phyloP scores from a whole-genome alignment of 2,888 invertebrate species.

The Ptychoptera albimana region DNA sequence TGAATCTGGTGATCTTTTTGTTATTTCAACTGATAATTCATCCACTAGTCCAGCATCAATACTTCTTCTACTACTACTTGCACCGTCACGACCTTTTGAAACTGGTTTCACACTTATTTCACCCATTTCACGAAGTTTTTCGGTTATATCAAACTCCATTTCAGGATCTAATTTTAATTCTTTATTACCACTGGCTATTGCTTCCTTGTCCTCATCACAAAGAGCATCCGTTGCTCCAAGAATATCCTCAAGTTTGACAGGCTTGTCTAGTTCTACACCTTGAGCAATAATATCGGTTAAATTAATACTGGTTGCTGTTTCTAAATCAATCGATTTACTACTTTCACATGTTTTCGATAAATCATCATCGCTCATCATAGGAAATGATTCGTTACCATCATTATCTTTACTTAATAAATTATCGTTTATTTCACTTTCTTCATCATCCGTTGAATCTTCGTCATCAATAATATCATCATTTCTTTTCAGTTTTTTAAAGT shows the following conservation, averaged over 20 bases:
- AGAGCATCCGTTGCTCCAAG: not conserved
- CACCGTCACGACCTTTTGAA: constrained; percentile 12
- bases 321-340: too few species aligned
- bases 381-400: too few species aligned
- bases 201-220: not conserved
- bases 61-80: not conserved
- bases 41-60: constrained; percentile 3
- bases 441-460: too few species aligned
- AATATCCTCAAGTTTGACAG: not conserved
- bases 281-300: not conserved
- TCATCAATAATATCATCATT: too few species aligned
- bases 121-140: constrained; percentile 47
- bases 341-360: too few species aligned
- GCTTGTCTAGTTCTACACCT: not conserved
- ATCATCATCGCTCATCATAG: too few species aligned
- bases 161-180: not conserved
- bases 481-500: too few species aligned
- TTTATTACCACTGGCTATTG: not conserved
- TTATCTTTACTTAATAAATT: too few species aligned
- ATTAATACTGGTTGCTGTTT: not conserved
- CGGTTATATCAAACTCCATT: constrained; percentile 39
- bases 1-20: constrained; percentile 21
- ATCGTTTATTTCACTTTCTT: too few species aligned
- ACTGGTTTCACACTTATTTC: constrained; percentile 35
- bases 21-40: constrained; percentile 31